phyloP scores from a whole-genome alignment of 2,797 vertebrate species.

The Knipowitschia caucasica region DNA sequence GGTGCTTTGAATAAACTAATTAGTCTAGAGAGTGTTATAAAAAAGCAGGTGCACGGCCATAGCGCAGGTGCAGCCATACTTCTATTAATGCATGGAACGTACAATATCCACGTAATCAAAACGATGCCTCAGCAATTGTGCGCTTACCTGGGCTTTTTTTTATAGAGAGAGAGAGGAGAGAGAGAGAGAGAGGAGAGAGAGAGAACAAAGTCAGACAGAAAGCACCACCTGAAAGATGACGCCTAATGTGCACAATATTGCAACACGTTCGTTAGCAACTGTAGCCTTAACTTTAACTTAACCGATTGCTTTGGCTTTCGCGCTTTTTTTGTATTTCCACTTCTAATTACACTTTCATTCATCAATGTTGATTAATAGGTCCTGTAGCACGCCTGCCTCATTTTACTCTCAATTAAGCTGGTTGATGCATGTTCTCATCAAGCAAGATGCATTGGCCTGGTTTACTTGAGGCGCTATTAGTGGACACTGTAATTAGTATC shows the following conservation, averaged over 20 bases:
- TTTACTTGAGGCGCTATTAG: slow-evolving; percentile 80
- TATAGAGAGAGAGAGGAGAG: neutral
- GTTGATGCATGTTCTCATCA: slow-evolving; percentile 80
- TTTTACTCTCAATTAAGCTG: slow-evolving; percentile 82
- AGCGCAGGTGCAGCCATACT: slow-evolving; percentile 63
- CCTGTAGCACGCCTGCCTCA: slow-evolving; percentile 78
- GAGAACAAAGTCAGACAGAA: slow-evolving; percentile 16
- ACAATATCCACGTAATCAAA: slow-evolving; percentile 59
- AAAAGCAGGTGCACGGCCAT: slow-evolving; percentile 59
- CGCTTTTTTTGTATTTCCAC: slow-evolving; percentile 72
- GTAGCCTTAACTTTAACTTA: slow-evolving; percentile 68
- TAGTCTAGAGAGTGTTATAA: slow-evolving; percentile 38
- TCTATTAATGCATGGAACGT: slow-evolving; percentile 42
- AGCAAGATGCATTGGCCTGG: slow-evolving; percentile 78
- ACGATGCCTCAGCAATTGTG: slow-evolving; percentile 61
- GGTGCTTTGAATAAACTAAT: slow-evolving; percentile 59
- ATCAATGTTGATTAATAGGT: slow-evolving; percentile 81
- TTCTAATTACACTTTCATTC: slow-evolving; percentile 81
- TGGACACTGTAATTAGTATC: slow-evolving; percentile 82
- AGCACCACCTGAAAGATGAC: slow-evolving; percentile 28
- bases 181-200: neutral
- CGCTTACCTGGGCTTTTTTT: slow-evolving; percentile 33
- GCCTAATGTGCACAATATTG: slow-evolving; percentile 51
- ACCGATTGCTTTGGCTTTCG: slow-evolving; percentile 61
- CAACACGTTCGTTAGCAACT: slow-evolving; percentile 59